Conservation (phyloP, 1,140 invertebrate species). For the Drosophila repletoides region DNA sequence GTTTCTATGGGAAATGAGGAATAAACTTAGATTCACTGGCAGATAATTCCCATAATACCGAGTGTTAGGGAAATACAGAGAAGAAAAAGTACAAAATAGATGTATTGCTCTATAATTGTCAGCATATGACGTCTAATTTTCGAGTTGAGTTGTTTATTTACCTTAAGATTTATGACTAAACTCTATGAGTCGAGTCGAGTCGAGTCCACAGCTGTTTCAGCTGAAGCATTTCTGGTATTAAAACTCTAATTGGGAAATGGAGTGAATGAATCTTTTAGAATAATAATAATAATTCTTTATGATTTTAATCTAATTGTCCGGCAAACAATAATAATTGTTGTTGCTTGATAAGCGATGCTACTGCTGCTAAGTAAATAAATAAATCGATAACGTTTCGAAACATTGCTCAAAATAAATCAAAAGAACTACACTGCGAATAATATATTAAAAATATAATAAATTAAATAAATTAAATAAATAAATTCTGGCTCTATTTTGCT, state of each 20-base stretch:
- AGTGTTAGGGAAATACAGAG: conserved; percentile 2
- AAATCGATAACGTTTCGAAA: conserved; percentile 50
- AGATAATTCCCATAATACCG: too few species aligned
- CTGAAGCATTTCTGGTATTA: too few species aligned
- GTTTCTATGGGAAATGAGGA: too few species aligned
- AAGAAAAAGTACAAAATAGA: not conserved
- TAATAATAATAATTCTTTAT: conserved; percentile 15
- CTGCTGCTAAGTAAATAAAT: conserved; percentile 57
- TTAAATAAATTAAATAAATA: not conserved
- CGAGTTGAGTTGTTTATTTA: conserved; percentile 22
- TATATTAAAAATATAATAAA: not conserved
- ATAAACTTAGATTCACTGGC: too few species aligned
- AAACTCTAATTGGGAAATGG: not conserved
- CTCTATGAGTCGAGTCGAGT: not conserved
- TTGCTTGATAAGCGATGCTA: conserved; percentile 67
- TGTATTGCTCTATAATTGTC: conserved; percentile 1
- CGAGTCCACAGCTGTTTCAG: conserved; percentile 7
- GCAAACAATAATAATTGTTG: conserved; percentile 27
- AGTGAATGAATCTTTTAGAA: conserved; percentile 30
- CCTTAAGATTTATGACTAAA: conserved; percentile 8
- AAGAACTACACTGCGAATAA: conserved; percentile 17
- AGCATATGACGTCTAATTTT: conserved; percentile 14
- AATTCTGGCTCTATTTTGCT: not conserved
- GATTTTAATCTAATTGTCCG: conserved; percentile 38
- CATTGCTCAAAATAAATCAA: conserved; percentile 34